A percentile compares a stretch with the other conserved stretches of the same genome.
These are phyloP conservation scores for Ceratina calcarata DNA, from an alignment of 1,140 invertebrate genomes.

Conservation along the genomic window DNA sequence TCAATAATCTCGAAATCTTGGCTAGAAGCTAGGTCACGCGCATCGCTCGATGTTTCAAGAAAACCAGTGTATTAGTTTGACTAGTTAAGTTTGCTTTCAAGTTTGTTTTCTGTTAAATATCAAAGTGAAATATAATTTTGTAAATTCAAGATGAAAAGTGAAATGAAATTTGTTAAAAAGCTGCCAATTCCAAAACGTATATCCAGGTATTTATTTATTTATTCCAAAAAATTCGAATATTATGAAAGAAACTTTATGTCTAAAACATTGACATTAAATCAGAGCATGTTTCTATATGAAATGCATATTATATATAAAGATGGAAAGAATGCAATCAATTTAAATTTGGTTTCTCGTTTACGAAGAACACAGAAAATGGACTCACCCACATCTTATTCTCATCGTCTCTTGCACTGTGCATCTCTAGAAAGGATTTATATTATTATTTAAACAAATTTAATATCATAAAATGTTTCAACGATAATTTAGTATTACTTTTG, in stretches of 20 bases:
- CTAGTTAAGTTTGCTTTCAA: neutral
- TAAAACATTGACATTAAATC: neutral
- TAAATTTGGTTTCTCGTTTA: neutral
- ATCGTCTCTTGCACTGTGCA: neutral
- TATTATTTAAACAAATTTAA: too few species aligned
- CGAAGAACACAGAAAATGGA: neutral
- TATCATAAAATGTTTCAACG: too few species aligned
- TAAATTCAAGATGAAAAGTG: neutral
- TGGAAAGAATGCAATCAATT: neutral
- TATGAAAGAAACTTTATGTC: neutral
- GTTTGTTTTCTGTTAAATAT: neutral
- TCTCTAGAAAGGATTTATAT: neutral
- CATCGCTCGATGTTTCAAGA: neutral
- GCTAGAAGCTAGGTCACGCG: conserved; percentile 34
- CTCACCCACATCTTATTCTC: conserved; percentile 1
- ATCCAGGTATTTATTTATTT: conserved; percentile 5
- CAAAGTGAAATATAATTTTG: neutral
- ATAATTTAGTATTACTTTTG: too few species aligned
- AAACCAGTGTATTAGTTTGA: neutral
- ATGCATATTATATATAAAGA: too few species aligned
- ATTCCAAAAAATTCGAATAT: neutral
- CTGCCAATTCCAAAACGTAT: neutral
- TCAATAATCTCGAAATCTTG: conserved; percentile 40
- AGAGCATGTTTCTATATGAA: too few species aligned
- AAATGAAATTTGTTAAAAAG: neutral